Evolutionary conservation across 2,888 invertebrate genomes (phyloP), one percentile per base, ranked within the genome.

Genomic region (Apantesis nais): DNA sequence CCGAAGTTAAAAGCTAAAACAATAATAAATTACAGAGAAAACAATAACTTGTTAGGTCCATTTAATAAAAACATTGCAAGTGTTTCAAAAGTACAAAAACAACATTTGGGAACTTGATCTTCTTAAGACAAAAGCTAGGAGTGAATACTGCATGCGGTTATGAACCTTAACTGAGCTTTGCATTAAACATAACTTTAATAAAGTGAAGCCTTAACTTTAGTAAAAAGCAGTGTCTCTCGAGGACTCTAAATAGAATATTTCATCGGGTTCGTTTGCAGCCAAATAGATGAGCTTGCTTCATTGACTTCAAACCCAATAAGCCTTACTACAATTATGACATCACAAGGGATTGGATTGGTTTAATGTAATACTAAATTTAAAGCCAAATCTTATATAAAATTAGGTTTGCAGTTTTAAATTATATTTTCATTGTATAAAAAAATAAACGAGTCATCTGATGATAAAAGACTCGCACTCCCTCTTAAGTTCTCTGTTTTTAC

Each of bases 241-340:
- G 83, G 79, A 80, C 62, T 72, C 71, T 70, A 82, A 86, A 86
- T 86, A 82, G 82, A 86, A 85, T 86, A 84, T 80, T 79, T 79
- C 75, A 74, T 81, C 68, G 72, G 74, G 78, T 81, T 82, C 85
- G 74, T 77, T 79, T 75, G 71, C 77, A 74, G 76, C 74, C 75
- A 81, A 83, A 78, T 79, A 84, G 79, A 80, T 84, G 83, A 82
- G 75, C 61, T 70, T 66, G 85, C 74, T 70, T 83, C 83, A 84
- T 81, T 83, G 83, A 70, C 69, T 69, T 62, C 71, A 74, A 72
- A 73, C 79, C 77, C 82, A 83, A 81, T 83, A 80, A 81, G 25
- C 58, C 74, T 74, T 70, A 72, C 73, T 74, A 81, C 81, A 74
- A 80, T 81, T 77, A 76, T 74, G 73, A 76, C 70, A 68, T 69